Evolutionary conservation across 2,113 vertebrate genomes (phyloP).

Genomic region (Mus spicilegus): DNA sequence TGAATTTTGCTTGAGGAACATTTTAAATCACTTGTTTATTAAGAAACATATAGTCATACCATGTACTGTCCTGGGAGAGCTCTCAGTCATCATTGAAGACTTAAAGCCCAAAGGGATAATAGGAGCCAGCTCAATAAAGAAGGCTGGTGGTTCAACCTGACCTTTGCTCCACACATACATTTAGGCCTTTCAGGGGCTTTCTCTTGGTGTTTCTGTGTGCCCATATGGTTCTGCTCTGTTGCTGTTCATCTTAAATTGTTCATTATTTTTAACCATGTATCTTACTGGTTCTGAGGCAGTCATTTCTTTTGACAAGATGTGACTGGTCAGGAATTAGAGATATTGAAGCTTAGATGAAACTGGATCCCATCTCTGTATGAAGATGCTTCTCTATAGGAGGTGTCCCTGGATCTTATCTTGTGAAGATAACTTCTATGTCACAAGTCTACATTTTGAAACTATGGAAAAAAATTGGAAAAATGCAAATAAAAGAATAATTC

Average conservation of each 20-base stretch:
- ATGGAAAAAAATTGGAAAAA: neutral
- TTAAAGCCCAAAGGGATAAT: neutral
- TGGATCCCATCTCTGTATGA: neutral
- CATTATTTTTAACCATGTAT: neutral
- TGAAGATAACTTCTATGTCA: neutral
- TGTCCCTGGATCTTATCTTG: neutral
- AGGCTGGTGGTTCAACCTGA: neutral
- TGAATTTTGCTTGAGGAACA: conserved; percentile 14
- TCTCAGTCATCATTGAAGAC: conserved; percentile 48
- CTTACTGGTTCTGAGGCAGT: neutral
- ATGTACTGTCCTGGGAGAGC: neutral
- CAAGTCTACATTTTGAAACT: neutral
- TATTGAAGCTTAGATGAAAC: neutral
- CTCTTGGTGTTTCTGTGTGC: neutral
- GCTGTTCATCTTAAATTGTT: neutral
- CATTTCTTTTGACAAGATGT: neutral
- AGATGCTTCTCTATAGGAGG: neutral
- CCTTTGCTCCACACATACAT: neutral
- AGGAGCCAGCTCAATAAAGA: neutral
- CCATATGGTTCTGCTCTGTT: neutral
- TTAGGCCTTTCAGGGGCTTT: neutral
- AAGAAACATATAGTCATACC: neutral
- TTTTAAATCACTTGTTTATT: conserved; percentile 48
- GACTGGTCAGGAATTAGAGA: neutral
- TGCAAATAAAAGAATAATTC: neutral